Base-by-base conservation (phyloP, 2,888 invertebrate species). In the Cremastinae sp. region DNA sequence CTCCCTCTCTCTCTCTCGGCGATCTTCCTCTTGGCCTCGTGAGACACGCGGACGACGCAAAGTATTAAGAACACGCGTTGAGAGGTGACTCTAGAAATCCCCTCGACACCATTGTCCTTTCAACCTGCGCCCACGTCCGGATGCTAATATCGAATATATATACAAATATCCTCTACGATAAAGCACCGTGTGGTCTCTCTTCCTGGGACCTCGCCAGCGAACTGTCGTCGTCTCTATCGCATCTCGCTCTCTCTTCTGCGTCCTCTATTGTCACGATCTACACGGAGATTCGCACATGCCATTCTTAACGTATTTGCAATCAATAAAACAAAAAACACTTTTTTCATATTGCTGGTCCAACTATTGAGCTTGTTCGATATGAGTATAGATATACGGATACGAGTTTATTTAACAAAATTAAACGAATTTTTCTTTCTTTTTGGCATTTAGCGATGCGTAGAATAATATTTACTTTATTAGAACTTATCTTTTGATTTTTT, bases 81-180 rank as follows among this genome's bases (percentile, higher is more conserved):
- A 12, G 37, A 37, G 12, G 66, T 53, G 53, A 61, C 41, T 14
- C 43, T 47, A 62, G 68, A 64, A 62, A 43, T 58, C 49, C 45
- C 43, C 10, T n/a, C 58, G 70, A 70, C 59, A 78, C 85, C 79
- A 85, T 86, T 86, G 86, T 85, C 83, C 85, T 82, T 82, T 82
- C 81, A 69, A 58, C 59, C 45, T 68, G 75, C 72, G 75, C 86
- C 86, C 85, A 86, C 86, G 85, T 85, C 80, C 66, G 39, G 82
- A 84, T 82, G 82, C 82, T 85, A 85, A 85, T 86, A 84, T 86
- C 82, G 80, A 82, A 81, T 82, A 51, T 41, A 65, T 55, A 65
- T n/a, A n/a, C 37, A 65, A n/a, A 64, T 53, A 83, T 47, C 80
- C 76, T 80, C 66, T 74, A 66, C 82, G 83, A 82, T 83, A 84